Base-by-base conservation (phyloP, 2,888 invertebrate species). In the Sinopyrophorus schimmeli region DNA sequence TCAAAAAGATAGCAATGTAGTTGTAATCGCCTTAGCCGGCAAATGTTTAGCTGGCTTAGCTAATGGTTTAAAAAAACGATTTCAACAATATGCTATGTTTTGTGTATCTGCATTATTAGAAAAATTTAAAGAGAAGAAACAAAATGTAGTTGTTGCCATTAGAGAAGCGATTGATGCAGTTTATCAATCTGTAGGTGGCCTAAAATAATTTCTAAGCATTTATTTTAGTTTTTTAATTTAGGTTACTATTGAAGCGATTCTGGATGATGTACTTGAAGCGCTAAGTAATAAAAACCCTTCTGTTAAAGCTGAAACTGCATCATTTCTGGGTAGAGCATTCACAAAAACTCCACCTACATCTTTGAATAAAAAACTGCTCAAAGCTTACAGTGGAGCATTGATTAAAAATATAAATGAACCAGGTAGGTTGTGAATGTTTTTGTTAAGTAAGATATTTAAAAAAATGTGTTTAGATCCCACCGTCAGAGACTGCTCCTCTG, bases 61-160 rank as follows among this genome's bases (percentile, higher is more conserved):
- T 0, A 79, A 73, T 41, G 97, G 96, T 1, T 77, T 98, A 18
- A 87, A 94, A 43, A 89, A 87, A 69, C 85, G 88, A 50, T 99
- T 96, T 74, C 81, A 86, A 5, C 83, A 87, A 0, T 95, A 94
- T 75, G 88, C 95, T 0, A 74, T 80, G 14, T 83, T 85, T 0
- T 88, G 89, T 61, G 76, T 92, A 1, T 80, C 88, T 5, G 77
- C 87, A 0, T 78, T 96, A 35, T 73, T 99, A 20, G 97, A 98
- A 64, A 99, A 98, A 74, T 98, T 98, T 68, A 95, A 95, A 66
- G 98, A 99, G 73, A 98, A 96, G 77, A 99, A 99, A 66, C 79
- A 86, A 1, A 88, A 84, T 65, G 96, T 98, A 1, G 93, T 98
- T 0, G 70, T 81, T 1, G 88, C 92, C 0, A 74, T 99, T 28